These are phyloP conservation scores for Sarcophaga carnaria DNA, from an alignment of 2,888 invertebrate genomes.

Conservation along the genomic window DNA sequence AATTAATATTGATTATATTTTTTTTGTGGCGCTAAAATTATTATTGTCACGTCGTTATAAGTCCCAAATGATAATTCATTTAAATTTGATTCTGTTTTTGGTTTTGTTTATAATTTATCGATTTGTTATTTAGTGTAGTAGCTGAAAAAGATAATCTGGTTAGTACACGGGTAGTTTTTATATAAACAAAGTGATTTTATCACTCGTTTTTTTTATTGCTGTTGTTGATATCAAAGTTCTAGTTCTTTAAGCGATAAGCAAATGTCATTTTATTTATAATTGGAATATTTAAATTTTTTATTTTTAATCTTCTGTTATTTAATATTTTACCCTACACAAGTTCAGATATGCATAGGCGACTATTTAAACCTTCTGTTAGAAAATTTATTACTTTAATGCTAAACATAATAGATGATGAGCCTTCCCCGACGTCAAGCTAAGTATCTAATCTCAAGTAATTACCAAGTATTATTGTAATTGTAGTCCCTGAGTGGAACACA, in stretches of 20 bases:
- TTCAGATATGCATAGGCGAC: not conserved
- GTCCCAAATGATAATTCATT: not conserved
- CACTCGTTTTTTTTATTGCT: not conserved
- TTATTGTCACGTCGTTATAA: slow-evolving; percentile 15
- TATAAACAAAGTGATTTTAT: not conserved
- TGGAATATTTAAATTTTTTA: slow-evolving; percentile 9
- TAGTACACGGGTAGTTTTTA: not conserved
- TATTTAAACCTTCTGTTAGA: too few species aligned
- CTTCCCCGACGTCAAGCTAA: too few species aligned
- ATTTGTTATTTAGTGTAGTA: slow-evolving; percentile 12
- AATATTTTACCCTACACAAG: slow-evolving; percentile 6
- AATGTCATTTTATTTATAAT: slow-evolving; percentile 18
- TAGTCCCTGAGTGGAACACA: too few species aligned
- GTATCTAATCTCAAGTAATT: too few species aligned
- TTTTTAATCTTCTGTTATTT: slow-evolving; percentile 11
- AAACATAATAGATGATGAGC: too few species aligned
- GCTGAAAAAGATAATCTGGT: not conserved
- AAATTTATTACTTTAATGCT: too few species aligned
- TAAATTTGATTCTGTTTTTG: not conserved
- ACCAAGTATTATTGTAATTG: too few species aligned
- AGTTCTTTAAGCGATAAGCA: slow-evolving; percentile 8
- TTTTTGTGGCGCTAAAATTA: not conserved
- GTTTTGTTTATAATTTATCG: not conserved
- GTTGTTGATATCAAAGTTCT: slow-evolving; percentile 16
- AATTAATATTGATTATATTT: too few species aligned